Evolutionary conservation across 2,797 vertebrate species (phyloP).

Genomic region (Gallinago stenura): DNA sequence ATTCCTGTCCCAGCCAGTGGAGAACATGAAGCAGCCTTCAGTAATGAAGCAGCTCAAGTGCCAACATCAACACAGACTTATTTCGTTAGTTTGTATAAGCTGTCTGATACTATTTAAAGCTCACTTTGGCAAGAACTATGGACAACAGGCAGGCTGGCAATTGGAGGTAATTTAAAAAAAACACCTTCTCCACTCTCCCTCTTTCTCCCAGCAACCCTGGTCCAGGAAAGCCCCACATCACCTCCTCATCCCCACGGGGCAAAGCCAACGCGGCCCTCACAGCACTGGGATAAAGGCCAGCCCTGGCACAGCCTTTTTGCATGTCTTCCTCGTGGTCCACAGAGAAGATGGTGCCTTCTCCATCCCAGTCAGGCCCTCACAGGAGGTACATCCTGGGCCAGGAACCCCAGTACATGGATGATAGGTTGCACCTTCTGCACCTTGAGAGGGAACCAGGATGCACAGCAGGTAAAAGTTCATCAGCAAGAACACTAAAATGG

Average conservation of each 20-base stretch:
- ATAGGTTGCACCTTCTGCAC: background rate
- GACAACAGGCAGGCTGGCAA: background rate
- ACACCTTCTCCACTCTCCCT: background rate
- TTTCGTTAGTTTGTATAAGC: background rate
- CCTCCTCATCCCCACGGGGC: background rate
- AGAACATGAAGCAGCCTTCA: background rate
- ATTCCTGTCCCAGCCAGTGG: rapidly evolving
- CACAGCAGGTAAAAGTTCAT: background rate
- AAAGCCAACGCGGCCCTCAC: rapidly evolving
- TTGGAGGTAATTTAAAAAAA: background rate
- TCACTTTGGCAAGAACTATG: background rate
- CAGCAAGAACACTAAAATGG: background rate
- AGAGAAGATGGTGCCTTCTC: background rate
- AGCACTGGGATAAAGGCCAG: background rate
- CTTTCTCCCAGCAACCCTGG: background rate
- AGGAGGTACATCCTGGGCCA: rapidly evolving
- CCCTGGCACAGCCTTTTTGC: background rate
- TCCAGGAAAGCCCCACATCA: background rate
- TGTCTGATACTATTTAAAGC: background rate
- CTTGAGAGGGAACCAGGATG: rapidly evolving
- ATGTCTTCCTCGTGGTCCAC: rapidly evolving
- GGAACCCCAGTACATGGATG: rapidly evolving
- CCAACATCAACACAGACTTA: background rate
- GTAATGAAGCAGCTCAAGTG: background rate
- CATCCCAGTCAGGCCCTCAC: rapidly evolving